Evolutionary conservation across 2,797 vertebrate species (phyloP).

Genomic region (Nannoperca australis): DNA sequence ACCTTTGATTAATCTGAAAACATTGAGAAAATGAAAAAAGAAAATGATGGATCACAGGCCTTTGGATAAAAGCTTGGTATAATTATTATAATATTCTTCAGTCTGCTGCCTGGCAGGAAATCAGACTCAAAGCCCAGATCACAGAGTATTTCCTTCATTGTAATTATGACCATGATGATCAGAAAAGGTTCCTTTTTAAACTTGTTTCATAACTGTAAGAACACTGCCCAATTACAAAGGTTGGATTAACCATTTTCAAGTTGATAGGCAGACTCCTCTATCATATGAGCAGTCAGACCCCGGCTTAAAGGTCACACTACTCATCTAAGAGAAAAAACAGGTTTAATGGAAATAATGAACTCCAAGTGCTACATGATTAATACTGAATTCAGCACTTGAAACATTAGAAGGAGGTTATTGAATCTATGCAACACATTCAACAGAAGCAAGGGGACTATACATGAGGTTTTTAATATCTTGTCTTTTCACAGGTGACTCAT

Average conservation of each 20-base stretch:
- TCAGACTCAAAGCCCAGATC: slow-evolving; percentile 8
- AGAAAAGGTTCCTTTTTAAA: slow-evolving; percentile 10
- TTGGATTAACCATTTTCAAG: background rate
- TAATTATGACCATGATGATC: slow-evolving; percentile 5
- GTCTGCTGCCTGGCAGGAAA: slow-evolving; percentile 9
- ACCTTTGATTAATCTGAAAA: background rate
- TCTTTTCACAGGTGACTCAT: slow-evolving; percentile 43
- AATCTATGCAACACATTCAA: background rate
- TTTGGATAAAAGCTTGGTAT: slow-evolving; percentile 19
- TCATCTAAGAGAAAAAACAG: slow-evolving; percentile 4
- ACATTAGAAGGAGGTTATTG: background rate
- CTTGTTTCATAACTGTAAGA: background rate
- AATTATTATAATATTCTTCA: slow-evolving; percentile 42
- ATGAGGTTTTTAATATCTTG: background rate
- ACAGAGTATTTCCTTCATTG: slow-evolving; percentile 18
- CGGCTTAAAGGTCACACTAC: background rate
- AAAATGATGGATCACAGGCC: slow-evolving; percentile 8
- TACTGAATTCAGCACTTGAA: background rate
- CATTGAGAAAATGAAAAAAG: background rate
- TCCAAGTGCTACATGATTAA: background rate
- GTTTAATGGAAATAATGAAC: background rate
- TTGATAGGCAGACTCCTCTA: background rate
- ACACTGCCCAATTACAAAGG: background rate
- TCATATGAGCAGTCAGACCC: slow-evolving; percentile 6
- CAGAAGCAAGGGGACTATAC: background rate